These are phyloP conservation scores for Helicoverpa armigera DNA, from an alignment of 1,140 invertebrate genomes.

Conservation along the genomic window DNA sequence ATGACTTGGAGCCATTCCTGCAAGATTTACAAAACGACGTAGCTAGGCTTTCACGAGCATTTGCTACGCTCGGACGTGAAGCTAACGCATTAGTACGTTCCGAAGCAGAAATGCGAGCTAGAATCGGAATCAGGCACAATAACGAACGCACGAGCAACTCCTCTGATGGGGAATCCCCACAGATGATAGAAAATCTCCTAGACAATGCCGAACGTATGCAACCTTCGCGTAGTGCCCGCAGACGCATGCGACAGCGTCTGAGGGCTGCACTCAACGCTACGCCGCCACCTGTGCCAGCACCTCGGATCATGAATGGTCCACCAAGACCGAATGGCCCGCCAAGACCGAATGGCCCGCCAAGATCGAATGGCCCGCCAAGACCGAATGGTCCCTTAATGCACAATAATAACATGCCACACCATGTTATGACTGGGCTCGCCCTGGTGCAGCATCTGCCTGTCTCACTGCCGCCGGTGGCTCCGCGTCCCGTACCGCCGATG, in stretches of 20 bases:
- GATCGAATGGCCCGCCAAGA: constrained; percentile 46
- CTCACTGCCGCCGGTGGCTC: background rate
- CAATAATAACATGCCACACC: constrained; percentile 33
- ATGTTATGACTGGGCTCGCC: constrained; percentile 35
- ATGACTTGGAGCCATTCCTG: constrained; percentile 65
- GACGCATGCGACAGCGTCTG: constrained; percentile 71
- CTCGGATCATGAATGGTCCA: constrained; percentile 1
- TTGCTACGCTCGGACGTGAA: constrained; percentile 70
- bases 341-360: constrained; percentile 46
- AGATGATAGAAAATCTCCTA: constrained; percentile 33
- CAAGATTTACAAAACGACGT: constrained; percentile 74
- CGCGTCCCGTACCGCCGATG: background rate
- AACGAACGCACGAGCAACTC: constrained; percentile 26
- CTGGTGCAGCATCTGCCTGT: constrained; percentile 35
- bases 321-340: constrained; percentile 46
- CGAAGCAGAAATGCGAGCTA: constrained; percentile 63
- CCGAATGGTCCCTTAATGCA: constrained; percentile 41
- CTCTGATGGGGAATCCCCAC: constrained; percentile 47
- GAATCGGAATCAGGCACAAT: constrained; percentile 55
- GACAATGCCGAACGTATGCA: constrained; percentile 32
- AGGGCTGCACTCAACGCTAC: constrained; percentile 64
- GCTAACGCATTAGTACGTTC: constrained; percentile 65
- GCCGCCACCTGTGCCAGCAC: constrained; percentile 26
- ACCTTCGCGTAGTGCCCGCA: constrained; percentile 72
- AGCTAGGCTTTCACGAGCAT: constrained; percentile 67